Conservation (phyloP, 2,797 vertebrate genomes). For the Rhinoraja longicauda region DNA sequence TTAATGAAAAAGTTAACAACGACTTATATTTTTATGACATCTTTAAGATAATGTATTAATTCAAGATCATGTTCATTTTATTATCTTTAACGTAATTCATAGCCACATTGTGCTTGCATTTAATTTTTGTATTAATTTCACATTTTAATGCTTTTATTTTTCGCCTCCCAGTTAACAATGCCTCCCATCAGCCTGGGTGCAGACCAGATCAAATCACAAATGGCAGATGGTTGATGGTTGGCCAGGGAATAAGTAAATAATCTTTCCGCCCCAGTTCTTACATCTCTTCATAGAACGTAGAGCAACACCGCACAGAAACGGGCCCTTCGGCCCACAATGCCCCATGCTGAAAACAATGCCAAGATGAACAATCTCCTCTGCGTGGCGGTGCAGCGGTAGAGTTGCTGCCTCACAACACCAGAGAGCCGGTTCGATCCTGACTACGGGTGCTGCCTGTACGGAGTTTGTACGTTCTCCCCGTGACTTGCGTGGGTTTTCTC, state of each 20-base stretch:
- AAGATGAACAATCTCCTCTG: no score
- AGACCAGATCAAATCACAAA: not conserved
- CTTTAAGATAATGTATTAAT: not conserved
- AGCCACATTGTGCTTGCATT: not conserved
- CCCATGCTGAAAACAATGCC: no score
- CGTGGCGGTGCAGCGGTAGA: no score
- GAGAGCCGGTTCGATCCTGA: no score
- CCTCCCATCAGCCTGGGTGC: not conserved
- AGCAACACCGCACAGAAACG: no score
- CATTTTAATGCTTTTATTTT: not conserved
- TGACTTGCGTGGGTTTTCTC: no score
- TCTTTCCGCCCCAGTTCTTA: not conserved
- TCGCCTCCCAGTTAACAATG: not conserved
- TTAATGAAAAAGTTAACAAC: not conserved
- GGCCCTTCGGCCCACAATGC: no score
- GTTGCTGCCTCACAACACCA: no score
- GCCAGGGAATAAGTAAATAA: not conserved
- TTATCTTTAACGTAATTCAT: not conserved
- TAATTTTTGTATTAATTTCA: not conserved
- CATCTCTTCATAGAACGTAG: not conserved
- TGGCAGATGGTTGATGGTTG: not conserved
- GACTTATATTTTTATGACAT: not conserved
- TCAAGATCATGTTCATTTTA: not conserved
- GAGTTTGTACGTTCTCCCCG: no score
- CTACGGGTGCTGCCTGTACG: no score